These are phyloP conservation scores for Callithrix jacchus DNA, from an alignment of 2,113 vertebrate genomes.

Conservation along the genomic window DNA sequence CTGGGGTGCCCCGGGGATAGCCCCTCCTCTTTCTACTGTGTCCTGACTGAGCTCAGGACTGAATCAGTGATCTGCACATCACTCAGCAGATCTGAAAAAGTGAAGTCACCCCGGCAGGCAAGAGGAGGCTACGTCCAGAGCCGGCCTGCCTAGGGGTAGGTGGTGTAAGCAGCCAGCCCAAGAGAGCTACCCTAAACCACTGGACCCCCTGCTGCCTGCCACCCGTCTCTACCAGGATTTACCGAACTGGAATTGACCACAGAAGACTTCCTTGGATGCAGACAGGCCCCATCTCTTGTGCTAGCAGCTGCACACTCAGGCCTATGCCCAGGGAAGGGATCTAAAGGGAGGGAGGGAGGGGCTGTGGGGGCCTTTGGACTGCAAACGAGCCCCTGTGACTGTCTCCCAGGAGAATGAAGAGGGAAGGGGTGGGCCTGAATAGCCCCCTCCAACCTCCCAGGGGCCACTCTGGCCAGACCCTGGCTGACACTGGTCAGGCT, in stretches of 20 bases:
- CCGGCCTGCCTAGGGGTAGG: background rate
- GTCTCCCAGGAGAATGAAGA: background rate
- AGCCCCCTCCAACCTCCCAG: no score
- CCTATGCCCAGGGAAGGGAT: background rate
- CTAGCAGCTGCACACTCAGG: background rate
- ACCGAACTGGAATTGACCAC: background rate
- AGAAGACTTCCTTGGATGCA: background rate
- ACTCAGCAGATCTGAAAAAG: slow-evolving; percentile 75
- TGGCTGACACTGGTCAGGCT: background rate
- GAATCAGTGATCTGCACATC: slow-evolving; percentile 34
- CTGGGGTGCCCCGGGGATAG: background rate
- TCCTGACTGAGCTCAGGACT: slow-evolving; percentile 32
- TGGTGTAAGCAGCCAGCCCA: background rate
- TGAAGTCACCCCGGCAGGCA: slow-evolving; percentile 65
- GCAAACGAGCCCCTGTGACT: background rate
- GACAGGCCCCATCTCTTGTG: background rate
- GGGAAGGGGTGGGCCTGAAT: background rate
- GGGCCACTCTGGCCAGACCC: background rate
- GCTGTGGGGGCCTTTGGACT: background rate
- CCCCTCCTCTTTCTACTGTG: background rate
- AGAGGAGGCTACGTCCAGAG: slow-evolving; percentile 39
- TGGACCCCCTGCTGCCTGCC: background rate
- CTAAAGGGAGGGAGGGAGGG: background rate
- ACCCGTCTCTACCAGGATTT: background rate
- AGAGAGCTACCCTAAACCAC: background rate